Conservation (phyloP, 2,797 vertebrate genomes). For the Anguilla obscura region DNA sequence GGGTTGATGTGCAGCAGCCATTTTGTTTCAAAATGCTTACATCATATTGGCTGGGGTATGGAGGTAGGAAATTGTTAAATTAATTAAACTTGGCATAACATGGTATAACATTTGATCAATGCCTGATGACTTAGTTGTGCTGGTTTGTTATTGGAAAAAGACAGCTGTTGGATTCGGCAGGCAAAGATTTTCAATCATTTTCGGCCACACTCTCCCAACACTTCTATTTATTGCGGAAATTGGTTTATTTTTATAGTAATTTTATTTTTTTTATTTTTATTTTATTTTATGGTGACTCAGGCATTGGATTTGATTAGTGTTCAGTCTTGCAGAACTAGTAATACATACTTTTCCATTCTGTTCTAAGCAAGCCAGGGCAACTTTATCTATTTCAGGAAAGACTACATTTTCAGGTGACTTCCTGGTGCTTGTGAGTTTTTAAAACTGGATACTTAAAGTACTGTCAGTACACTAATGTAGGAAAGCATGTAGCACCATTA, state of each 20-base stretch:
- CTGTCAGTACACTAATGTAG: too few relatives aligned
- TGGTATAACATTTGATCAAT: too few relatives aligned
- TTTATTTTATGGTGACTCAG: constrained; percentile 50
- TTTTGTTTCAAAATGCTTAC: too few relatives aligned
- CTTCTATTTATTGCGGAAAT: constrained; percentile 57
- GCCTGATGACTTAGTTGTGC: constrained; percentile 32
- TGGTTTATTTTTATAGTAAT: constrained; percentile 60
- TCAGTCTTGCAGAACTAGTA: not conserved
- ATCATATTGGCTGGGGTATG: too few relatives aligned
- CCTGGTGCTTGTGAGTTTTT: not conserved
- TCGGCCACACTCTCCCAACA: constrained; percentile 53
- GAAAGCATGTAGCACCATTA: too few relatives aligned
- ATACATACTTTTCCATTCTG: not conserved
- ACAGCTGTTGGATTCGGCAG: constrained; percentile 56
- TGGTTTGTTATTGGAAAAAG: constrained; percentile 68
- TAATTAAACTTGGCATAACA: too few relatives aligned
- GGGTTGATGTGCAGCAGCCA: too few relatives aligned
- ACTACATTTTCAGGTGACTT: not conserved
- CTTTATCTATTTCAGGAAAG: too few relatives aligned
- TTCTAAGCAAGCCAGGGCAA: not conserved
- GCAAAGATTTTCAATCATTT: constrained; percentile 63
- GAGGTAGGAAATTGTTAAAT: too few relatives aligned
- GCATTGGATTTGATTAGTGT: constrained; percentile 37
- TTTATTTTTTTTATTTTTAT: constrained; percentile 40
- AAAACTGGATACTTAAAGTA: not conserved